Evolutionary conservation across 30 jellyfish, hydroid and myxozoan genomes (phyloP).

Genomic region (Catostylus mosaicus): DNA sequence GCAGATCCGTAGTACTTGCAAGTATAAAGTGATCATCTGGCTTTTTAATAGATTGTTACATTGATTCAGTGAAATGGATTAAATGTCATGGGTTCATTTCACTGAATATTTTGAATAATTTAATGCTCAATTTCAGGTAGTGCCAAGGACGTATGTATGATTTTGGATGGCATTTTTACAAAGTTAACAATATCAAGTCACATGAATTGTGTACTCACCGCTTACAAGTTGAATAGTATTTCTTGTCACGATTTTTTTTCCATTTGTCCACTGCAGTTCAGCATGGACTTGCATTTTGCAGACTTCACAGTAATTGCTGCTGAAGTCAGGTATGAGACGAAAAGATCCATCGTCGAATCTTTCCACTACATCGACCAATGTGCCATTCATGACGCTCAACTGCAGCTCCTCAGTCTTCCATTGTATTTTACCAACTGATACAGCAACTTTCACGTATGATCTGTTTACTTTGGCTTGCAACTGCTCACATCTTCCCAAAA

Average conservation of each 20-base stretch:
- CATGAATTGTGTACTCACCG: no score
- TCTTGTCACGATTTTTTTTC: no score
- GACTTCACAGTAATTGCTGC: no score
- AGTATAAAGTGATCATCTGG: not conserved
- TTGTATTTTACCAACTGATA: not conserved
- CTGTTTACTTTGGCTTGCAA: not conserved
- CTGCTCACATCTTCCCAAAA: not conserved
- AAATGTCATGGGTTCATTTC: not conserved
- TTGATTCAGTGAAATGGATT: not conserved
- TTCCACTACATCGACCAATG: conserved; percentile 1
- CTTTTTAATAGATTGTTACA: no score
- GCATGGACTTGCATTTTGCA: no score
- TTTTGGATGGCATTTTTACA: no score
- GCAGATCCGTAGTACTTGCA: not conserved
- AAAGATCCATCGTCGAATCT: not conserved
- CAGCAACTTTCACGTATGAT: not conserved
- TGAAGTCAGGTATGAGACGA: conserved; percentile 2
- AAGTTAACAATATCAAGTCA: no score
- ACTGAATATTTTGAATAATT: not conserved
- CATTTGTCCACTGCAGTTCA: no score
- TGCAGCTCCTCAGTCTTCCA: not conserved
- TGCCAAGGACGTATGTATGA: no score
- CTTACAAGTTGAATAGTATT: no score
- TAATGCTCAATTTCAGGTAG: no score
- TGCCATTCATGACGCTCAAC: conserved; percentile 2